Evolutionary conservation across 2,888 invertebrate genomes (phyloP).

Genomic region (Cephalotes varians): DNA sequence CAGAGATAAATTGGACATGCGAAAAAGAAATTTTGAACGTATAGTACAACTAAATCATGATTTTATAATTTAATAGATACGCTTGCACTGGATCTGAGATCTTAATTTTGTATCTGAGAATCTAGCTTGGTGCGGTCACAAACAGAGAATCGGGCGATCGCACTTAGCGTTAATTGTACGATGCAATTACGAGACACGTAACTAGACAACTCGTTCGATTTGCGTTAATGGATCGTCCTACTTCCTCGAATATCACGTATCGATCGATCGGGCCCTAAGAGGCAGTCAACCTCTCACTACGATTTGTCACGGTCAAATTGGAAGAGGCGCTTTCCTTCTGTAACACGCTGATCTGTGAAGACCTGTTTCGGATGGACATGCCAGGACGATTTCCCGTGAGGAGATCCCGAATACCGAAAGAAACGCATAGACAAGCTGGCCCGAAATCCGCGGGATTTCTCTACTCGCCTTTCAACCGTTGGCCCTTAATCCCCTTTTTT

Average conservation of each 20-base stretch:
- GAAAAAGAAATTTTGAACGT: background rate
- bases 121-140: background rate
- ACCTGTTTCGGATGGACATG: conserved; percentile 70
- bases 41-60: background rate
- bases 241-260: conserved; percentile 55
- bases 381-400: conserved; percentile 74
- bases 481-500: conserved; percentile 72
- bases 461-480: conserved; percentile 69
- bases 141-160: background rate
- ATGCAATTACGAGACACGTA: conserved; percentile 8
- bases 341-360: conserved; percentile 68
- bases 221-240: conserved; percentile 33
- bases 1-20: background rate
- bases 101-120: background rate
- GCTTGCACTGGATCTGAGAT: background rate
- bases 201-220: conserved; percentile 28
- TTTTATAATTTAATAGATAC: background rate
- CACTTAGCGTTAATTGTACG: background rate
- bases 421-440: conserved; percentile 38
- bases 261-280: conserved; percentile 51
- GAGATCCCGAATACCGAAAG: conserved; percentile 59
- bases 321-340: conserved; percentile 60
- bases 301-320: conserved; percentile 72
- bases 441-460: conserved; percentile 76
- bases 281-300: conserved; percentile 48